Conservation (phyloP, 2,113 vertebrate genomes). For the Phaethon lepturus region DNA sequence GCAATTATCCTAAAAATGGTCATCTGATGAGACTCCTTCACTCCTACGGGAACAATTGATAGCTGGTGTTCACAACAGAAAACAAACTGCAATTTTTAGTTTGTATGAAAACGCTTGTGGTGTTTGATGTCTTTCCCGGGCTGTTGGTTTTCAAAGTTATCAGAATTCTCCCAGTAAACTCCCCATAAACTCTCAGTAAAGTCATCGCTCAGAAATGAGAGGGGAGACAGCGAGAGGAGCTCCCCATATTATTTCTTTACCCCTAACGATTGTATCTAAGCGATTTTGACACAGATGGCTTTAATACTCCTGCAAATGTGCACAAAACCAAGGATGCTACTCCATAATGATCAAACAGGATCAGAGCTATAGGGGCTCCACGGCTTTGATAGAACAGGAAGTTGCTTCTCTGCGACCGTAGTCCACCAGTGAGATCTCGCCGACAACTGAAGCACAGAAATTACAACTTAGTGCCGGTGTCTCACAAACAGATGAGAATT, state of each 20-base stretch:
- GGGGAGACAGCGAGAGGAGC: neutral
- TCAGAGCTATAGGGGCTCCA: neutral
- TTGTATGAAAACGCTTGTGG: neutral
- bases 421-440: neutral
- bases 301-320: neutral
- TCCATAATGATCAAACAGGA: neutral
- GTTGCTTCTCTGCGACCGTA: fast-evolving
- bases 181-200: neutral
- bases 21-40: slow-evolving; percentile 88
- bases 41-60: slow-evolving; percentile 75
- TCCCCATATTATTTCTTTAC: neutral
- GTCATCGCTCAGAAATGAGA: neutral
- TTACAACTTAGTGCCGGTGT: fast-evolving
- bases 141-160: neutral
- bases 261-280: neutral
- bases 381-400: neutral
- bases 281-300: neutral
- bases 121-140: neutral
- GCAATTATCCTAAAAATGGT: slow-evolving; percentile 90
- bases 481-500: neutral
- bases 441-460: slow-evolving; percentile 6
- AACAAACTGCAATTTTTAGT: neutral
- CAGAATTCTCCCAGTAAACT: neutral
- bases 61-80: neutral
- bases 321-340: neutral